Percentiles rank a stretch among this genome's conserved stretches.
Evolutionary conservation across 2,888 invertebrate genomes (phyloP).

Genomic region (Caenorhabditis sp.): DNA sequence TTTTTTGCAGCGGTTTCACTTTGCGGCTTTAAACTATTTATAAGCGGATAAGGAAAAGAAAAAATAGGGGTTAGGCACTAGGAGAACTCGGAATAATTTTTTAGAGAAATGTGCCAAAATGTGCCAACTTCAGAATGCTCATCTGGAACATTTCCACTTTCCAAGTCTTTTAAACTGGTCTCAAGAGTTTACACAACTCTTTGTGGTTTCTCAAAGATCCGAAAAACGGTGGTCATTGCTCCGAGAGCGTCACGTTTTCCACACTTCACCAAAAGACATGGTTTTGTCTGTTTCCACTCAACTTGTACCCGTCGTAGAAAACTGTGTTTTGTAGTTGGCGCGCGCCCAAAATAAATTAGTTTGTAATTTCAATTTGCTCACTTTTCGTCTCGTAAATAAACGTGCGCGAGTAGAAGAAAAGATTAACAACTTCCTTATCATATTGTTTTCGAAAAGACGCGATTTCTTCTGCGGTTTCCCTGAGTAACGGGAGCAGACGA

Average conservation of each 20-base stretch:
- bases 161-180: too few relatives aligned
- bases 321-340: background rate
- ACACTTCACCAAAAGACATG: background rate
- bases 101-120: too few relatives aligned
- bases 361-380: background rate
- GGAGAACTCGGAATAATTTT: too few relatives aligned
- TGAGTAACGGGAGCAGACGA: too few relatives aligned
- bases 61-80: too few relatives aligned
- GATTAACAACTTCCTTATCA: slow-evolving; percentile 6
- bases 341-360: background rate
- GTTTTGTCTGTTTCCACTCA: background rate
- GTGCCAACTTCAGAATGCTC: too few relatives aligned
- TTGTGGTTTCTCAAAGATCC: too few relatives aligned
- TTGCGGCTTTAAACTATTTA: too few relatives aligned
- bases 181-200: too few relatives aligned
- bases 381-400: background rate
- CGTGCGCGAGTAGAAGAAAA: background rate
- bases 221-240: background rate
- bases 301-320: background rate
- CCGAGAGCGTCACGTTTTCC: background rate
- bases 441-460: background rate
- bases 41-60: too few relatives aligned
- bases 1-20: background rate
- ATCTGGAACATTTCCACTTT: too few relatives aligned
- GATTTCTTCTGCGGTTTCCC: too few relatives aligned